Conservation (phyloP, 1,140 invertebrate species). For the Drosophila lacteicornis region DNA sequence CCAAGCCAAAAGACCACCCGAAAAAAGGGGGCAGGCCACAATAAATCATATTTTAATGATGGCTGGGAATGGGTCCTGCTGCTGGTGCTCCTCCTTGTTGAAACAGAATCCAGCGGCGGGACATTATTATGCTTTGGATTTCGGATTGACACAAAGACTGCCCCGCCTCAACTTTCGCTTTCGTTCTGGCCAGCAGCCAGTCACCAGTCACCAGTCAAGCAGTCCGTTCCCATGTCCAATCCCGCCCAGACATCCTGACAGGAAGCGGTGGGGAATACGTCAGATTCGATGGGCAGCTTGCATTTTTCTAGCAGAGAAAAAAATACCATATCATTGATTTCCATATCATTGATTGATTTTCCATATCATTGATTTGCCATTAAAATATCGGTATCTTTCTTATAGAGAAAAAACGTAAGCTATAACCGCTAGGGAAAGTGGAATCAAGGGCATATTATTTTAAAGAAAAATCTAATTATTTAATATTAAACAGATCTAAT, state of each 20-base stretch:
- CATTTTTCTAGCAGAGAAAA: conserved; percentile 23
- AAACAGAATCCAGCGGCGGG: conserved; percentile 63
- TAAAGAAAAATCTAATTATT: background rate
- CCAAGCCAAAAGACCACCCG: conserved; percentile 50
- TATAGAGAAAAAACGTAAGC: background rate
- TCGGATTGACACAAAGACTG: conserved; percentile 55
- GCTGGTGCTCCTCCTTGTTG: conserved; percentile 35
- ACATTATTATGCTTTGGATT: conserved; percentile 57
- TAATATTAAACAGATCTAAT: background rate
- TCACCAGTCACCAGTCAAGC: background rate
- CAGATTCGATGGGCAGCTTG: conserved; percentile 44
- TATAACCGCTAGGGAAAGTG: no score
- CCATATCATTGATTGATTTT: background rate
- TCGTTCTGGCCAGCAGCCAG: conserved; percentile 8
- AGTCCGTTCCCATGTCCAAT: conserved; percentile 18
- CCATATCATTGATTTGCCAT: background rate
- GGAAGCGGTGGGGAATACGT: conserved; percentile 63
- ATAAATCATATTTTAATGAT: conserved; percentile 83
- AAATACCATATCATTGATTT: no score
- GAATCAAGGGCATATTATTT: background rate
- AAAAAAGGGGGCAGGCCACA: conserved; percentile 29
- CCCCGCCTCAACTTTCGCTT: conserved; percentile 16
- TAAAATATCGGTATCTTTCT: background rate
- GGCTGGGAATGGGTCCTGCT: conserved; percentile 64
- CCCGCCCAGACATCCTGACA: conserved; percentile 40